Conservation (phyloP, 2,888 invertebrate species). For the Heteromurus nitidus region DNA sequence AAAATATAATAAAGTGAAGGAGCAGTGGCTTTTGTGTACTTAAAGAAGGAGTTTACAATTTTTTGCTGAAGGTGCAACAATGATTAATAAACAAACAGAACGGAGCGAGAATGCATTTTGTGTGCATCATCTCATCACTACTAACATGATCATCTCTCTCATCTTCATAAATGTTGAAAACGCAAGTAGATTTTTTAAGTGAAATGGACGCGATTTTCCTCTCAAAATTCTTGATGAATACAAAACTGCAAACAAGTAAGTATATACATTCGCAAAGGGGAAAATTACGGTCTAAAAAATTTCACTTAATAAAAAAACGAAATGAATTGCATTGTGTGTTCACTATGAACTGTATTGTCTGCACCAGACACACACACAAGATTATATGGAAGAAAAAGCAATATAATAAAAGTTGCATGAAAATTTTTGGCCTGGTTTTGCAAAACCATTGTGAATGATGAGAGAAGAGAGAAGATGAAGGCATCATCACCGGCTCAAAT, state of each 20-base stretch:
- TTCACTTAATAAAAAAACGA: conserved; percentile 25
- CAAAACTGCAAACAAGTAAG: conserved; percentile 35
- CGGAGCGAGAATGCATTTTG: conserved; percentile 47
- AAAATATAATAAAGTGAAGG: background rate
- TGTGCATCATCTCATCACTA: conserved; percentile 5
- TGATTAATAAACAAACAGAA: conserved; percentile 57
- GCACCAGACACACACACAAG: background rate
- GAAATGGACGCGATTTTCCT: conserved; percentile 45
- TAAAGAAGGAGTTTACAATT: background rate
- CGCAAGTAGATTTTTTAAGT: conserved; percentile 31
- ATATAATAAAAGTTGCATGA: conserved; percentile 5
- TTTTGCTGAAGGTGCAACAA: conserved; percentile 16
- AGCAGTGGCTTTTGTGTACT: no score
- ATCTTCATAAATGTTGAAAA: no score
- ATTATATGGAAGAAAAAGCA: background rate
- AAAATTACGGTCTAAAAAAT: conserved; percentile 53
- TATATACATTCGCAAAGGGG: no score
- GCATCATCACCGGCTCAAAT: no score
- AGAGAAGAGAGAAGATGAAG: background rate
- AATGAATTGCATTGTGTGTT: background rate
- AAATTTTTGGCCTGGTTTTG: conserved; percentile 41
- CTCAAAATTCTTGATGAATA: background rate
- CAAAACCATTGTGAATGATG: background rate
- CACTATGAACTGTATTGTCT: background rate
- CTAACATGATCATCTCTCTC: background rate